Conservation (phyloP, 2,113 vertebrate genomes). For the Mesocricetus auratus region DNA sequence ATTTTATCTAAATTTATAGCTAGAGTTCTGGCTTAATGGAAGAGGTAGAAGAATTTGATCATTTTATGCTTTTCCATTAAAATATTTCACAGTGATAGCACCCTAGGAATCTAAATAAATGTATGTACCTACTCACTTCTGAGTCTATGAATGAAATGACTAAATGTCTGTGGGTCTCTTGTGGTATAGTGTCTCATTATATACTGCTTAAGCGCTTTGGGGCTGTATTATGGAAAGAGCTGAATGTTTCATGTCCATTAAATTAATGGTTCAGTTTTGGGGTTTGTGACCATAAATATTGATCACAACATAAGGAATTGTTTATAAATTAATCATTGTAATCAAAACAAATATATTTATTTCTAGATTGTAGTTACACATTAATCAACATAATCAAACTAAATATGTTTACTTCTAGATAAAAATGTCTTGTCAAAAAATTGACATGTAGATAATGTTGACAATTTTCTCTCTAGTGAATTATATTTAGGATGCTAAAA, state of each 20-base stretch:
- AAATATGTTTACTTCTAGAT: slow-evolving; percentile 31
- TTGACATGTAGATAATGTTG: background rate
- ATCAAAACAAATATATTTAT: background rate
- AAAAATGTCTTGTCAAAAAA: background rate
- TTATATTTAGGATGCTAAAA: background rate
- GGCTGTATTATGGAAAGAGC: background rate
- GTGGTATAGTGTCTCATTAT: background rate
- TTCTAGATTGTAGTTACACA: slow-evolving; percentile 28
- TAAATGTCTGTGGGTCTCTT: background rate
- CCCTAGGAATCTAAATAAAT: background rate
- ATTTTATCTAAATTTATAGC: background rate
- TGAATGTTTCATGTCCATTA: background rate
- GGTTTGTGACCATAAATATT: background rate
- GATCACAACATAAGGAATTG: background rate
- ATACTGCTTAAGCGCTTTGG: background rate
- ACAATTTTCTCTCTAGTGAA: slow-evolving; percentile 29
- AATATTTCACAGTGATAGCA: background rate
- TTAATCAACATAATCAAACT: background rate
- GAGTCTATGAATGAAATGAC: background rate
- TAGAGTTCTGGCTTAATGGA: background rate
- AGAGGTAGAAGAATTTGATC: background rate
- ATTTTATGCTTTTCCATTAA: slow-evolving; percentile 38
- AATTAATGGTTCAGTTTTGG: background rate
- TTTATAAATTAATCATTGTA: slow-evolving; percentile 44
- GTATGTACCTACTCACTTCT: background rate